Evolutionary conservation across 2,113 vertebrate genomes (phyloP).

Genomic region (Rutilus rutilus): DNA sequence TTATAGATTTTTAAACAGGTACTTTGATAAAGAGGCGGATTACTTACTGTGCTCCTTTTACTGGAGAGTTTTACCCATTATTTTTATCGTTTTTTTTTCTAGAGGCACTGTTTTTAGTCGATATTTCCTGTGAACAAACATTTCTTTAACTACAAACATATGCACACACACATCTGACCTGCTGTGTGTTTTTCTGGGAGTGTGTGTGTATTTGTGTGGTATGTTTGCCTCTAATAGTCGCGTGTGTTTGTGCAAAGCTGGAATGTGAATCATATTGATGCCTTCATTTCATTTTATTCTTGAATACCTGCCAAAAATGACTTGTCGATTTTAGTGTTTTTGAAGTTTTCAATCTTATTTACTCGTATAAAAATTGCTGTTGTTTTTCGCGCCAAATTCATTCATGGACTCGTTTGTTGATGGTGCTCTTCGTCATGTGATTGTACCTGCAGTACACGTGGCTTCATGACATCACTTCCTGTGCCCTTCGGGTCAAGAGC

Average conservation of each 20-base stretch:
- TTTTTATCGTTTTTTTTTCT: slow-evolving; percentile 31
- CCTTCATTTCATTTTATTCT: slow-evolving; percentile 15
- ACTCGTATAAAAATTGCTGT: background rate
- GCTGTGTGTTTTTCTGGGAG: slow-evolving; percentile 28
- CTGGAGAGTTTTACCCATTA: background rate
- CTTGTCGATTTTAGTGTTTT: slow-evolving; percentile 44
- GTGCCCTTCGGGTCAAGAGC: slow-evolving; percentile 6
- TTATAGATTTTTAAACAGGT: slow-evolving; percentile 45
- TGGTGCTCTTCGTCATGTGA: background rate
- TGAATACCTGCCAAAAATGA: slow-evolving; percentile 49
- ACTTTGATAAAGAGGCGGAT: slow-evolving; percentile 31
- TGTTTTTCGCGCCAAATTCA: background rate
- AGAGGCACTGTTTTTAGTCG: slow-evolving; percentile 47
- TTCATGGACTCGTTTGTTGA: background rate
- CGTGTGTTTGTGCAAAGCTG: slow-evolving; percentile 28
- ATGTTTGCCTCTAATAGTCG: background rate
- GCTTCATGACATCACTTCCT: slow-evolving; percentile 48
- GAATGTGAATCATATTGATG: slow-evolving; percentile 44
- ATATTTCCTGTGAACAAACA: background rate
- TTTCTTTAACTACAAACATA: slow-evolving; percentile 28
- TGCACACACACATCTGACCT: slow-evolving; percentile 9
- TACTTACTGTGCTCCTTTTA: background rate
- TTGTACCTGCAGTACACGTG: slow-evolving; percentile 1
- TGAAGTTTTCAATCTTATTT: slow-evolving; percentile 34
- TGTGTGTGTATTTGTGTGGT: slow-evolving; percentile 17